Base-by-base conservation (phyloP, 2,797 vertebrate genomes). In the Erpetoichthys calabaricus region DNA sequence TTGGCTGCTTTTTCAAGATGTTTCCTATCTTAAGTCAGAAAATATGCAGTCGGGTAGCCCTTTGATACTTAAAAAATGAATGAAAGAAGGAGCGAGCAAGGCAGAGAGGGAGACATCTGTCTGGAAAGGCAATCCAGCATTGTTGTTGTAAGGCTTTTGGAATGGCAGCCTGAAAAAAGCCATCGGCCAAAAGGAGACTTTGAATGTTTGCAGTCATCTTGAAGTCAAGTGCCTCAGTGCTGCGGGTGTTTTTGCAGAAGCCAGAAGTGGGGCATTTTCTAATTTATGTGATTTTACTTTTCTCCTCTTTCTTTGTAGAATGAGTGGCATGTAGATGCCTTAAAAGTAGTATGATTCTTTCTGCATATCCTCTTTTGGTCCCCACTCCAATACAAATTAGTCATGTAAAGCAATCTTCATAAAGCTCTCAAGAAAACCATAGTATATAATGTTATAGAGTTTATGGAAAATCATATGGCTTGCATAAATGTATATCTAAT, bases 21-120 rank as follows among this genome's bases (percentile, higher is more conserved):
- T 75, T 69, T 62, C 63, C 72, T 66, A 74, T 73, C 44, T 59
- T 68, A 69, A 86, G 84, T 85, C 83, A 80, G 78, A 80, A 83
- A 80, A 80, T 79, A 77, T 64, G 67, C n/a, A 68, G 62, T 67
- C 42, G 67, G 69, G 68, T 65, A 64, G 65, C 65, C 64, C 3
- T 63, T 59, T 66, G 74, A 71, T 65, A 42, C 68, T 70, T 49
- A 6, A 49, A n/a, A n/a, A 51, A 6, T n/a, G 41, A 51, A 51
- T n/a, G 5, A 51, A 51, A 51, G 41, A 51, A 25, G 50, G n/a
- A 9, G n/a, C 50, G n/a, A 51, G 41, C 50, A n/a, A 5, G 50
- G 5, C 50, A 51, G 3, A 51, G 41, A 25, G 8, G n/a, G 7
- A 49, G 47, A 49, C 47, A 49, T 49, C 47, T 49, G 47, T 49